Evolutionary conservation across 2,888 invertebrate species (phyloP).

Genomic region (Netelia fuscicornis): DNA sequence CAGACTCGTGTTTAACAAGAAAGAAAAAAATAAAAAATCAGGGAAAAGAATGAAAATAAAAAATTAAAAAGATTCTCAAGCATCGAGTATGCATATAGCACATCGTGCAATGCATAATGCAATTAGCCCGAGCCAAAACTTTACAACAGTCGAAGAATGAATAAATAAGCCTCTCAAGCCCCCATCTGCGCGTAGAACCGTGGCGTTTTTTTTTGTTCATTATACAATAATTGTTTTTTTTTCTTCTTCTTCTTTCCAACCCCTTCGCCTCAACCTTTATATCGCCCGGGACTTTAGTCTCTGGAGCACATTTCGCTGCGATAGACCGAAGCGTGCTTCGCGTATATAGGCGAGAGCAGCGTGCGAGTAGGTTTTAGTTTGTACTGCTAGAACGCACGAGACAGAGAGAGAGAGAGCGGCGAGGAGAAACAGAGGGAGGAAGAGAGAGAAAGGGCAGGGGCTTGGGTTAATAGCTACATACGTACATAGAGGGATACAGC

Average conservation of each 20-base stretch:
- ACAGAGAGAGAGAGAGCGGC: background rate
- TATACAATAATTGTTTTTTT: conserved; percentile 5
- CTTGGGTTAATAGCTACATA: conserved; percentile 53
- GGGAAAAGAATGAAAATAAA: background rate
- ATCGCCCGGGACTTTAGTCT: conserved; percentile 3
- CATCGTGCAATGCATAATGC: background rate
- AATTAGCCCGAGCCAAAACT: background rate
- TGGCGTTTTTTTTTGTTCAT: background rate
- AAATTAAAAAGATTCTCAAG: background rate
- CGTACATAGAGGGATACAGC: conserved; percentile 34
- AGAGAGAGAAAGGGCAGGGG: background rate
- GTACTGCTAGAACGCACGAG: conserved; percentile 17
- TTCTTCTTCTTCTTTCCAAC: background rate
- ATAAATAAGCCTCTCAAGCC: background rate
- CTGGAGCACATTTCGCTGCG: conserved; percentile 39
- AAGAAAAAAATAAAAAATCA: background rate
- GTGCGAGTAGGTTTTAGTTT: conserved; percentile 40
- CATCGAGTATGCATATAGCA: background rate
- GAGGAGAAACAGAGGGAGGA: background rate
- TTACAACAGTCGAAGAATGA: background rate
- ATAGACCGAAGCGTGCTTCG: conserved; percentile 26
- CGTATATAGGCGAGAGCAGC: conserved; percentile 18
- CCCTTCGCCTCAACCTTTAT: background rate
- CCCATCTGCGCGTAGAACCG: background rate
- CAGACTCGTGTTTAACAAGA: background rate